These are phyloP conservation scores for Lagodon rhomboides DNA, from an alignment of 2,797 vertebrate species.

Conservation along the genomic window DNA sequence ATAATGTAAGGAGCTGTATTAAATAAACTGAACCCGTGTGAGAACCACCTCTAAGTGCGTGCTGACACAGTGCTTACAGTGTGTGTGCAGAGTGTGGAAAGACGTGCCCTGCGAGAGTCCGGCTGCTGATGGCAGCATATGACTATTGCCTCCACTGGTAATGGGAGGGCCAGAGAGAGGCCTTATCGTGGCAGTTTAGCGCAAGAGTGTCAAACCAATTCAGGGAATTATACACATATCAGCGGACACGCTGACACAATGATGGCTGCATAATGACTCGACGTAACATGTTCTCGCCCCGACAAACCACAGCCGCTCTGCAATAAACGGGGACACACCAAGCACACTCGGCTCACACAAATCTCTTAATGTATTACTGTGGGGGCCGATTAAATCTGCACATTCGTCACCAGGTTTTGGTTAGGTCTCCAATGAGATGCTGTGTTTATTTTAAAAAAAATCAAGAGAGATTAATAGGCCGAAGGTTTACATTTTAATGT, in stretches of 20 bases:
- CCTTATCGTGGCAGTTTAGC: constrained; percentile 49
- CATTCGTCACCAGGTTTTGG: constrained; percentile 42
- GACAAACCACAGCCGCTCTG: constrained; percentile 47
- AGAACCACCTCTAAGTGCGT: constrained; percentile 58
- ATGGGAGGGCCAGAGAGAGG: constrained; percentile 13
- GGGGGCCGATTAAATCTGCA: constrained; percentile 15
- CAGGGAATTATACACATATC: constrained; percentile 56
- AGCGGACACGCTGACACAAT: constrained; percentile 53
- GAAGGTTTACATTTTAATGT: constrained; percentile 55
- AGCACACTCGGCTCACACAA: constrained; percentile 22
- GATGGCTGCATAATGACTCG: constrained; percentile 45
- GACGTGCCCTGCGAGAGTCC: constrained; percentile 55
- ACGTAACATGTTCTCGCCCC: constrained; percentile 40
- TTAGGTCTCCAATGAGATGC: constrained; percentile 15
- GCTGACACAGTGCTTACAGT: constrained; percentile 68
- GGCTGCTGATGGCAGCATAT: constrained; percentile 47
- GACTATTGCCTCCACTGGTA: constrained; percentile 28
- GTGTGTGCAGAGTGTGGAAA: constrained; percentile 66
- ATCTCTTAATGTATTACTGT: constrained; percentile 44
- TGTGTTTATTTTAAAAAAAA: constrained; percentile 59
- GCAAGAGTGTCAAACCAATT: constrained; percentile 73
- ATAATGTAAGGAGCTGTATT: constrained; percentile 40
- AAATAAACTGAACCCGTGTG: constrained; percentile 48
- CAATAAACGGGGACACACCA: constrained; percentile 21
- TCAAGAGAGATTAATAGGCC: constrained; percentile 53